A percentile compares a stretch with the other conserved stretches of the same genome.
These are phyloP conservation scores for Bombus affinis DNA, from an alignment of 1,140 invertebrate species.

Conservation along the genomic window DNA sequence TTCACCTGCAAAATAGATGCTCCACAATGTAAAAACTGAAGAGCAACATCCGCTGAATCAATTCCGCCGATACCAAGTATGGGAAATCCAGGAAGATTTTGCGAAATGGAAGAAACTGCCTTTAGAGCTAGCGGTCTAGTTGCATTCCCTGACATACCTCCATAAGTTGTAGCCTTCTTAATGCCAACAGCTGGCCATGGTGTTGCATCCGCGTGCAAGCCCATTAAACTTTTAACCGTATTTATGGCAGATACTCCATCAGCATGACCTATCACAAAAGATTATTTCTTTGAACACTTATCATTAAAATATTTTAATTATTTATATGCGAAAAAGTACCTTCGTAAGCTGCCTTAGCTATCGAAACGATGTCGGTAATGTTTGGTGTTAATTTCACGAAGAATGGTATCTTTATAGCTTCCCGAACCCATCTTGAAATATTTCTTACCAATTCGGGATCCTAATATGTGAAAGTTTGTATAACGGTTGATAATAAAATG, in stretches of 20 bases:
- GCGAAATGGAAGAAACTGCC: conserved; percentile 94
- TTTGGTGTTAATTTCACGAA: conserved; percentile 99
- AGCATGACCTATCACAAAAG: conserved; percentile 87
- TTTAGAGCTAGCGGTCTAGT: conserved; percentile 95
- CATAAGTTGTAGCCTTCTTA: conserved; percentile 94
- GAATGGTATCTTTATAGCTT: conserved; percentile 95
- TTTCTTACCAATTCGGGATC: conserved; percentile 93
- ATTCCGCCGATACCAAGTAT: conserved; percentile 98
- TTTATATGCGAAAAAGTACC: conserved; percentile 81
- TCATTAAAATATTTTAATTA: neutral
- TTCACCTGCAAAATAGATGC: conserved; percentile 94
- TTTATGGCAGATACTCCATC: conserved; percentile 98
- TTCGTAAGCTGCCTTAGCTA: conserved; percentile 95
- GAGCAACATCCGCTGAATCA: conserved; percentile 95
- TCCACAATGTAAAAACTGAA: conserved; percentile 96
- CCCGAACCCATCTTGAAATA: conserved; percentile 95
- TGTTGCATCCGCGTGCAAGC: conserved; percentile 88
- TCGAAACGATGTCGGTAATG: conserved; percentile 95
- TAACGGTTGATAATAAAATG: neutral
- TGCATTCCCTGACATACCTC: conserved; percentile 97
- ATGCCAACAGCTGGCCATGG: conserved; percentile 96
- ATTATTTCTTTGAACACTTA: neutral
- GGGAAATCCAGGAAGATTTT: conserved; percentile 92
- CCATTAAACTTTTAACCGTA: conserved; percentile 97
- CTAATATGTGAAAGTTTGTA: conserved; percentile 79